Evolutionary conservation across 1,140 invertebrate genomes (phyloP), one percentile per base, ranked within the genome.

Genomic region (Apis dorsata): DNA sequence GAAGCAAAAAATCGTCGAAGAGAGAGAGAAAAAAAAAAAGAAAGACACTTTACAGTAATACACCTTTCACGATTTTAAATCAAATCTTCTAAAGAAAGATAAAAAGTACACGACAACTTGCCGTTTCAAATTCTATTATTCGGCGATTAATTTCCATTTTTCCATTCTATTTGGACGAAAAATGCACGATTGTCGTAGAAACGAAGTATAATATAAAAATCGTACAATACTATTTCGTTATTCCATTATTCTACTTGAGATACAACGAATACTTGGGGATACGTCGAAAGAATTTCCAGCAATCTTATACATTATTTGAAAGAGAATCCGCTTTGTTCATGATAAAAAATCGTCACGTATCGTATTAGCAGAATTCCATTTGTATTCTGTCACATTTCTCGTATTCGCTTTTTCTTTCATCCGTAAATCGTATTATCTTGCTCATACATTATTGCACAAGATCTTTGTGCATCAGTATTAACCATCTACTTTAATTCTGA

Each of bases 381-480:
- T 53, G n/a, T 70, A 70, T 70, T 70, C 68, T 51, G 68, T 70
- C 68, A 70, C n/a, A 53, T 53, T 70, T 24, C 21, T 44, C 68
- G 34, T n/a, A 49, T 44, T 66, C 19, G 9, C 28, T 44, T 34
- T 44, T 44, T 19, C 44, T 49, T n/a, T 69, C 34, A 69, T 69
- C 51, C 19, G 66, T 13, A n/a, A 68, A 68, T 1, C 28, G 34
- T n/a, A 13, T 21, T 10, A 19, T 19, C 1, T 68, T 44, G 10
- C 19, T 68, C 65, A 4, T 44, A 21, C 44, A 69, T 69, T n/a
- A 69, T 69, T 7, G 19, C n/a, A 34, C 24, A 2, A 66, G 21
- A 44, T 44, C 65, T 21, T 68, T 4, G 10, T 12, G 7, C 19
- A 21, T 21, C 11, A 5, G 34, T 12, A 44, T 11, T 65, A 17